Evolutionary conservation across 2,113 vertebrate species (phyloP), one percentile per base, ranked within the genome.

Genomic region (Coregonus clupeaformis): DNA sequence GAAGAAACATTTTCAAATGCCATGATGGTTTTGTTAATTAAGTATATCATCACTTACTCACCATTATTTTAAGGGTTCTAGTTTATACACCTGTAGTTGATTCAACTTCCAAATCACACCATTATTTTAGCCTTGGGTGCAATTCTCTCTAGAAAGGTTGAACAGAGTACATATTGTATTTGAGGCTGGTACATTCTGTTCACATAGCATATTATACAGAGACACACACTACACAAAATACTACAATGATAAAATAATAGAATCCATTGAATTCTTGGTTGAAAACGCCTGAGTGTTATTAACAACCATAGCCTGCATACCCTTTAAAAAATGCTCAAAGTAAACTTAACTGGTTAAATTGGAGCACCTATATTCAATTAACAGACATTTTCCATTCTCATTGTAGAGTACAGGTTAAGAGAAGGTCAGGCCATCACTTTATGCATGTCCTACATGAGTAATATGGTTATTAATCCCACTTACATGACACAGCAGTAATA

Each of bases 381-480:
- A 86, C 80, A 77, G 66, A 79, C 77, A 74, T 63, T 78, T 72
- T 72, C 78, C 60, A 77, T 82, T 81, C 36, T 42, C 71, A 80
- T 72, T 78, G 36, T 42, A 42, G 60, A 69, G 74, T 77, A 77
- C 71, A 18, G 81, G 72, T 84, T 86, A 76, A 90, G 77, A 76
- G 79, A 86, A 90, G 89, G 89, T 89, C 80, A 86, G 75, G 7
- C 55, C 62, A 75, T 79, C 78, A 85, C 86, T 89, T 86, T 80
- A 81, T 81, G 84, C 80, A 81, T 79, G 85, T 88, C 83, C 77
- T 77, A 79, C 83, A 78, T 87, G 84, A 89, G 77, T 86, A 86
- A 88, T 83, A 86, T 72, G 80, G 83, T 74, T 88, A 89, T 89
- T 91, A 87, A 85, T 87, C 86, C 78, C 79, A 4, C 74, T 82